Conservation (phyloP, 2,113 vertebrate genomes). For the Zosterops borbonicus region DNA sequence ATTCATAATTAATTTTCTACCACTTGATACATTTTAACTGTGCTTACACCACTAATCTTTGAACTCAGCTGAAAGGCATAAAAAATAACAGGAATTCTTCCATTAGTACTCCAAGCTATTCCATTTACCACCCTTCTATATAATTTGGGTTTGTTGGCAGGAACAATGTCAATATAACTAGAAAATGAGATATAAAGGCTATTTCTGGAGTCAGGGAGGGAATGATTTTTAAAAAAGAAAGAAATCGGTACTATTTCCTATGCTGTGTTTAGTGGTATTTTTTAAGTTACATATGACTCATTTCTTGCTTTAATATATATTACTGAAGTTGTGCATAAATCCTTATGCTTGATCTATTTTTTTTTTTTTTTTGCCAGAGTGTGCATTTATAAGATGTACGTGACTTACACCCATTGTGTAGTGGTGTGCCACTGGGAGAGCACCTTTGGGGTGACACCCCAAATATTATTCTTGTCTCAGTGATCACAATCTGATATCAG, state of each 20-base stretch:
- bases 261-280: background rate
- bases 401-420: background rate
- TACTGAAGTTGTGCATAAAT: background rate
- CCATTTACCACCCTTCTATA: background rate
- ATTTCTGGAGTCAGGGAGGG: background rate
- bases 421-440: background rate
- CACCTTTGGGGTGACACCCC: background rate
- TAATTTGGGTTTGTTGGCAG: background rate
- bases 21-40: background rate
- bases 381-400: background rate
- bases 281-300: background rate
- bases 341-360: background rate
- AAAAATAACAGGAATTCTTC: background rate
- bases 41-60: background rate
- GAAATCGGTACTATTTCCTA: background rate
- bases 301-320: background rate
- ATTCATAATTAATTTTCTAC: background rate
- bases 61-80: background rate
- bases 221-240: background rate
- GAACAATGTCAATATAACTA: background rate
- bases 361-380: background rate
- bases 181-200: background rate
- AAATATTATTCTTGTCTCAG: background rate
- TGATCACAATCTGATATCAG: background rate
- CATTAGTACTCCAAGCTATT: background rate